Percentiles rank a stretch among this genome's conserved stretches.
Evolutionary conservation across 2,113 vertebrate genomes (phyloP).

Genomic region (Pteropus alecto): DNA sequence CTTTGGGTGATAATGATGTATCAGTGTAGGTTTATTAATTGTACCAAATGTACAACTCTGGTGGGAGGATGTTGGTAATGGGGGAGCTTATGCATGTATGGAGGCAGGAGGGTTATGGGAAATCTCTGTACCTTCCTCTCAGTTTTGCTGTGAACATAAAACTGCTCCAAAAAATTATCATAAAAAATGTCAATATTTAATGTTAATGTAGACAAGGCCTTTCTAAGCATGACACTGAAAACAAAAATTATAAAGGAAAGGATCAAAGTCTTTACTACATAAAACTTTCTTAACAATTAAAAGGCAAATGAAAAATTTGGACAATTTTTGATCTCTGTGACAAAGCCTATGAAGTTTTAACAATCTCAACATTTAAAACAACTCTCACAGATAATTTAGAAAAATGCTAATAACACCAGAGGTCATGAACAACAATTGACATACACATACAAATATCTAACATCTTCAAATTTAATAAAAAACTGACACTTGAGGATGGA

Average conservation of each 20-base stretch:
- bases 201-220: neutral
- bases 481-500: neutral
- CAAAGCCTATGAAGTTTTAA: neutral
- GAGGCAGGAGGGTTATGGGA: neutral
- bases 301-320: neutral
- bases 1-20: neutral
- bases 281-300: neutral
- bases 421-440: neutral
- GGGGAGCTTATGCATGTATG: too few relatives aligned
- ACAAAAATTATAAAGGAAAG: neutral
- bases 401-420: neutral
- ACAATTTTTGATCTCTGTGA: neutral
- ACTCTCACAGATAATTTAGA: neutral
- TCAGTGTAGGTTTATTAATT: neutral
- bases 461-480: neutral
- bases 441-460: neutral
- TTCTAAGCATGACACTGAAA: neutral
- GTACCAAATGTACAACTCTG: neutral
- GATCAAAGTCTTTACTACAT: neutral
- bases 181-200: neutral
- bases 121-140: neutral
- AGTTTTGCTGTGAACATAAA: neutral
- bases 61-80: neutral
- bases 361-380: neutral
- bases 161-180: neutral